phyloP scores from a whole-genome alignment of 1,140 invertebrate genomes.

The Apis laboriosa region DNA sequence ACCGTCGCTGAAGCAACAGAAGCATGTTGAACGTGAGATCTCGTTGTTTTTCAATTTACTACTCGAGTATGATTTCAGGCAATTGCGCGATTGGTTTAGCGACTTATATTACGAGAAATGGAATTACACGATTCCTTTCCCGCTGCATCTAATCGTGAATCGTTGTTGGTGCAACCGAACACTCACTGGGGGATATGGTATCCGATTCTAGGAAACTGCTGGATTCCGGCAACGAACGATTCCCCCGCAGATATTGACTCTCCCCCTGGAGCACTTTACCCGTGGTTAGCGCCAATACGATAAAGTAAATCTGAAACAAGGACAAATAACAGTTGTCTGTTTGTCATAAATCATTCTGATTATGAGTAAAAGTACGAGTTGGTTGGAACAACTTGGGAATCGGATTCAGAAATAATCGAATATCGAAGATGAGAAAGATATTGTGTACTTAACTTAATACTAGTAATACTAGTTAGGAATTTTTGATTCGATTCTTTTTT shows the following conservation, averaged over 20 bases:
- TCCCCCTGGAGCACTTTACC: slow-evolving; percentile 78
- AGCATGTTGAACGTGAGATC: slow-evolving; percentile 28
- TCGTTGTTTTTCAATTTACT: background rate
- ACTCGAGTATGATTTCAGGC: background rate
- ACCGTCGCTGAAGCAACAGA: slow-evolving; percentile 79
- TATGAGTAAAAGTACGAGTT: background rate
- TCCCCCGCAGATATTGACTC: slow-evolving; percentile 77
- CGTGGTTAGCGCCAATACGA: slow-evolving; percentile 75
- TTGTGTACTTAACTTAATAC: background rate
- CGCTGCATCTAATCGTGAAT: background rate
- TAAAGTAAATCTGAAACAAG: slow-evolving; percentile 80
- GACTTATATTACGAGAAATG: background rate
- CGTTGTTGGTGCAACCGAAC: background rate
- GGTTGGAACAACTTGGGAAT: background rate
- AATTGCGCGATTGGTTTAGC: background rate
- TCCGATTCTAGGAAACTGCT: slow-evolving; percentile 79
- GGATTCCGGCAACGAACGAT: slow-evolving; percentile 74
- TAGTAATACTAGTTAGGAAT: background rate
- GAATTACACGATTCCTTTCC: background rate
- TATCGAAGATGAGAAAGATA: background rate
- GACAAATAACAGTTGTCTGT: background rate
- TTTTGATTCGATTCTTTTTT: background rate
- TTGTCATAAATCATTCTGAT: slow-evolving; percentile 4
- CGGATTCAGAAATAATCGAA: background rate
- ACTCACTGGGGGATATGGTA: slow-evolving; percentile 81